phyloP scores from a whole-genome alignment of 2,113 vertebrate genomes.

The Gasterosteus aculeatus region DNA sequence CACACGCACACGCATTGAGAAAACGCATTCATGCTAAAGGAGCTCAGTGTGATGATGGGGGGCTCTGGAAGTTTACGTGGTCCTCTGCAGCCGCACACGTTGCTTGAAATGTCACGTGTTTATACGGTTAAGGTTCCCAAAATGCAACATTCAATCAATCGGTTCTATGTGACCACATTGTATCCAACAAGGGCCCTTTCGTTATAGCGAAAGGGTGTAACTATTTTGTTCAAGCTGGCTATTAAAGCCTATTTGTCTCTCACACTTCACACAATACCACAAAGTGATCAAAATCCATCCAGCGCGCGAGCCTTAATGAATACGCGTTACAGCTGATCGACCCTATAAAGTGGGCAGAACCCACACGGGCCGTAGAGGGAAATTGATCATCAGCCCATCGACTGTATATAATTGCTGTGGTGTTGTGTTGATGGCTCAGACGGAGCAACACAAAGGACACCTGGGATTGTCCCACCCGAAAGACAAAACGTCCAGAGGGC shows the following conservation, averaged over 20 bases:
- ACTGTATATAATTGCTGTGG: conserved; percentile 25
- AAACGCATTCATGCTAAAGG: conserved; percentile 23
- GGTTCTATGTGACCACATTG: background rate
- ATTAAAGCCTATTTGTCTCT: background rate
- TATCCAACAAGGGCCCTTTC: background rate
- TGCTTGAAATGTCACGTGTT: background rate
- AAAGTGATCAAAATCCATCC: conserved; percentile 24
- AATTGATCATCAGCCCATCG: conserved; percentile 33
- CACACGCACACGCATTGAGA: conserved; percentile 17
- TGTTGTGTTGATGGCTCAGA: conserved; percentile 15
- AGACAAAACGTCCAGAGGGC: conserved; percentile 66
- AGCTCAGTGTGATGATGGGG: conserved; percentile 16
- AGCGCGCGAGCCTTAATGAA: conserved; percentile 34
- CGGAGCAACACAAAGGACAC: conserved; percentile 7
- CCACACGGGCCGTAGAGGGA: conserved; percentile 9
- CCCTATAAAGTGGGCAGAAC: conserved; percentile 17
- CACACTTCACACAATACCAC: conserved; percentile 2
- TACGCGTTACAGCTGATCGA: conserved; percentile 15
- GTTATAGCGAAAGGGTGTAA: background rate
- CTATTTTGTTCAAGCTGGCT: background rate
- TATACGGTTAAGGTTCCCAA: background rate
- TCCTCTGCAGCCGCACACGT: background rate
- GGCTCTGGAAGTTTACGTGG: background rate
- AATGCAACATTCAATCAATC: background rate
- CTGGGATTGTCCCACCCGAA: conserved; percentile 15